Base-by-base conservation (phyloP, 2,113 vertebrate genomes). In the Forbesichthys agassizii region DNA sequence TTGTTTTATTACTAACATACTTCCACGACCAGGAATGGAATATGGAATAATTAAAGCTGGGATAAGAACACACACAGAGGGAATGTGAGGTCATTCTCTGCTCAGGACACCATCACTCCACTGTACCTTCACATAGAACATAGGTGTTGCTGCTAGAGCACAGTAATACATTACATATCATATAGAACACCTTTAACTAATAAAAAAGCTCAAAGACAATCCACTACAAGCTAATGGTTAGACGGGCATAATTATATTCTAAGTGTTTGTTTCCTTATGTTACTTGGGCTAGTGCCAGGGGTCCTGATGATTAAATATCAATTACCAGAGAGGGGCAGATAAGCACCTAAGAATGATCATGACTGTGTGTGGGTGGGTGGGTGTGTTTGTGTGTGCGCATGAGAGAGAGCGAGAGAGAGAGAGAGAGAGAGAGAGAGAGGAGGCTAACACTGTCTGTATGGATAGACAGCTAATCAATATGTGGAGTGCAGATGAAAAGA, bases 391-490 rank as follows among this genome's bases (percentile, higher is more conserved):
- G 56, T 58, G 20, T 20, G 18, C 27, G 20, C 42, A 1, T 4
- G 20, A 42, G 36, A 46, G 60, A 54, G 69, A 42, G 12, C 4
- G 27, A 42, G 12, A 72, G 48, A 49, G 48, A 49, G 48, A 49
- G 69, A 58, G 66, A 42, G 11, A 11, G 27, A 42, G 12, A 72
- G 48, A 49, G 48, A 49, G 48, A 49, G 48, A 49, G 48, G 12
- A 12, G 12, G 48, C 8, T 57, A n/a, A 52, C 3, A 5, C 11
- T 11, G 51, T 13, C 4, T 53, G 51, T 4, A 64, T 69, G 69
- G 71, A 88, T 73, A 69, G 74, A 80, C 61, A 71, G 58, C 61
- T 75, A 78, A 87, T 88, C 82, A 76, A 87, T 83, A 74, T 55
- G 52, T 33, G 36, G 66, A 82, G 77, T 56, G 60, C 66, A 68